phyloP scores from a whole-genome alignment of 2,113 vertebrate genomes.

The Haemorhous mexicanus region DNA sequence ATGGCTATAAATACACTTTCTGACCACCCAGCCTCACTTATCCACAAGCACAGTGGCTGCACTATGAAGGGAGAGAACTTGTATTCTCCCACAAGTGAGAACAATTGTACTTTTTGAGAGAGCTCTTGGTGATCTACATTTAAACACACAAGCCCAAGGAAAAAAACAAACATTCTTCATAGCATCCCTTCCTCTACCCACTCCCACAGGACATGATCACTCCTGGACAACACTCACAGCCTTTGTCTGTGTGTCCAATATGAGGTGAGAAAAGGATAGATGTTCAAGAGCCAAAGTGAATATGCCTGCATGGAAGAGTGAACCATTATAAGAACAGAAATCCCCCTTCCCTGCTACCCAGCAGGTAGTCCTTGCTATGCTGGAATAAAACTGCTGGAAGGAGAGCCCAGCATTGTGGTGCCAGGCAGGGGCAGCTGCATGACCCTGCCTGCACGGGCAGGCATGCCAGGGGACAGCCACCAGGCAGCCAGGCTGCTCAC shows the following conservation, averaged over 20 bases:
- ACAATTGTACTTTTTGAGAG: background rate
- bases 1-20: background rate
- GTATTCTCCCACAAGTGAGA: background rate
- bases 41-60: background rate
- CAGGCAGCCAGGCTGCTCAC: background rate
- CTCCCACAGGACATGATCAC: fast-evolving
- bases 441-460: background rate
- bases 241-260: background rate
- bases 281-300: background rate
- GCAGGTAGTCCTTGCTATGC: background rate
- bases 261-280: background rate
- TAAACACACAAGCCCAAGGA: background rate
- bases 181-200: background rate
- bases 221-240: background rate
- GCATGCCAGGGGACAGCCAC: background rate
- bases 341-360: background rate
- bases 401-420: fast-evolving
- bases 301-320: background rate
- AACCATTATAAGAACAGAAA: background rate
- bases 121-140: background rate
- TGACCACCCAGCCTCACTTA: background rate
- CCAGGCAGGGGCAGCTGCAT: fast-evolving
- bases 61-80: background rate
- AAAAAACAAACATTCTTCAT: background rate
- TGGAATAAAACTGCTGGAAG: background rate